These are phyloP conservation scores for Elysia crispata DNA, from an alignment of 2,888 invertebrate species.

Conservation along the genomic window DNA sequence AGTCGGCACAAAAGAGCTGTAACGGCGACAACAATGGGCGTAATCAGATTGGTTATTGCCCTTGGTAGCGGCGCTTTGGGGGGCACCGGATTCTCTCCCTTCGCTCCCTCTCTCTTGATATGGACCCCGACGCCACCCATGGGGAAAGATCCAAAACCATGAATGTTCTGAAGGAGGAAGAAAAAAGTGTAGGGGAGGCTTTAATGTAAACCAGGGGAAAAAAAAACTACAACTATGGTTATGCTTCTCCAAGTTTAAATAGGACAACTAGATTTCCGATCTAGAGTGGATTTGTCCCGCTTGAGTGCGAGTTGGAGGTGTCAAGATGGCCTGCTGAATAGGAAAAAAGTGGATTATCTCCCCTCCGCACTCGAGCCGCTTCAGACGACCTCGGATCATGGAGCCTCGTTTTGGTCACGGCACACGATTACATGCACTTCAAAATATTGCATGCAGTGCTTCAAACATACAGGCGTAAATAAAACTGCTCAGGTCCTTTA, in stretches of 20 bases:
- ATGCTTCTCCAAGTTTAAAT: too few relatives aligned
- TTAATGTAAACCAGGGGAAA: too few relatives aligned
- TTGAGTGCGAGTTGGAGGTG: constrained; percentile 26
- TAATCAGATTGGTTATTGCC: constrained; percentile 42
- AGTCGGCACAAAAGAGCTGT: neutral
- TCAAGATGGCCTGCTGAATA: constrained; percentile 22
- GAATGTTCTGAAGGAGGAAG: constrained; percentile 14
- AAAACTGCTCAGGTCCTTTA: too few relatives aligned
- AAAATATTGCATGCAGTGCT: too few relatives aligned
- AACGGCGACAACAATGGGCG: constrained; percentile 24
- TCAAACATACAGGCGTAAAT: too few relatives aligned
- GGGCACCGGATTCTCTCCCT: too few relatives aligned
- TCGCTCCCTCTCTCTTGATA: too few relatives aligned
- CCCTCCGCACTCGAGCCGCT: constrained; percentile 14
- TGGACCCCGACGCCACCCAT: neutral
- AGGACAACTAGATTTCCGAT: too few relatives aligned
- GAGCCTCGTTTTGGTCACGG: too few relatives aligned
- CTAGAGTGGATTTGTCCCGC: constrained; percentile 32
- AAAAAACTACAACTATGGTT: too few relatives aligned
- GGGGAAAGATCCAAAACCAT: neutral
- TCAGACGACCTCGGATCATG: too few relatives aligned
- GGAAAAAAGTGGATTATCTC: constrained; percentile 30
- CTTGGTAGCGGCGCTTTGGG: neutral
- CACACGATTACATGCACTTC: too few relatives aligned
- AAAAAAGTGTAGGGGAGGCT: constrained; percentile 34